Evolutionary conservation across 2,888 invertebrate species (phyloP).

Genomic region (Barypeithes pellucidus): DNA sequence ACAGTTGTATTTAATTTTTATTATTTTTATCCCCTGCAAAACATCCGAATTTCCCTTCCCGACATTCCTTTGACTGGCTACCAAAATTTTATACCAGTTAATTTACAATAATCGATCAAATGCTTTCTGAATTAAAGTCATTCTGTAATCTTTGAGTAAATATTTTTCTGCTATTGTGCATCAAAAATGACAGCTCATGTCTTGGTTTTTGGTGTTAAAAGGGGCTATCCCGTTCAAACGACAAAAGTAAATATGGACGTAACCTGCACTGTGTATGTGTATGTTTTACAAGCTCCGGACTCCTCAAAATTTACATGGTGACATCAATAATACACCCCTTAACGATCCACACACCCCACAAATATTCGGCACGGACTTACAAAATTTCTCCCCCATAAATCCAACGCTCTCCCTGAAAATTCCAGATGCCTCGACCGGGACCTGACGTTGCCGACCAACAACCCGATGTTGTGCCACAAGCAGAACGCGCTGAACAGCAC

Average conservation of each 20-base stretch:
- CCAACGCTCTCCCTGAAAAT: conserved; percentile 23
- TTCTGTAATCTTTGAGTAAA: neutral
- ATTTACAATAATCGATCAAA: neutral
- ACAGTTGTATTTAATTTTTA: neutral
- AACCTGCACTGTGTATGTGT: too few species aligned
- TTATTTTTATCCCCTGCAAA: neutral
- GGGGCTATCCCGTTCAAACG: too few species aligned
- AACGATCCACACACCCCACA: neutral
- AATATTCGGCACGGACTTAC: neutral
- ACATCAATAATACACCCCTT: neutral
- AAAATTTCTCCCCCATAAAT: conserved; percentile 25
- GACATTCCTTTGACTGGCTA: conserved; percentile 32
- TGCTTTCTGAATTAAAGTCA: neutral
- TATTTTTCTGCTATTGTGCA: neutral
- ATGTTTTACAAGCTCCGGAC: neutral
- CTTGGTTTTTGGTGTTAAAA: neutral
- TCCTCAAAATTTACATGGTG: neutral
- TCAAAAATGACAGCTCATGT: neutral
- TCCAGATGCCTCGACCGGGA: conserved; percentile 84
- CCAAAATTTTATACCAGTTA: conserved; percentile 25
- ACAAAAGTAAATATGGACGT: too few species aligned
- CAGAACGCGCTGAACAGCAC: conserved; percentile 83
- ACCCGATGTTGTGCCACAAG: conserved; percentile 87
- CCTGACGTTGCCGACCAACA: conserved; percentile 84
- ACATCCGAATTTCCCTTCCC: neutral